Base-by-base conservation (phyloP, 2,888 invertebrate genomes). In the Linnaemya tessellans region DNA sequence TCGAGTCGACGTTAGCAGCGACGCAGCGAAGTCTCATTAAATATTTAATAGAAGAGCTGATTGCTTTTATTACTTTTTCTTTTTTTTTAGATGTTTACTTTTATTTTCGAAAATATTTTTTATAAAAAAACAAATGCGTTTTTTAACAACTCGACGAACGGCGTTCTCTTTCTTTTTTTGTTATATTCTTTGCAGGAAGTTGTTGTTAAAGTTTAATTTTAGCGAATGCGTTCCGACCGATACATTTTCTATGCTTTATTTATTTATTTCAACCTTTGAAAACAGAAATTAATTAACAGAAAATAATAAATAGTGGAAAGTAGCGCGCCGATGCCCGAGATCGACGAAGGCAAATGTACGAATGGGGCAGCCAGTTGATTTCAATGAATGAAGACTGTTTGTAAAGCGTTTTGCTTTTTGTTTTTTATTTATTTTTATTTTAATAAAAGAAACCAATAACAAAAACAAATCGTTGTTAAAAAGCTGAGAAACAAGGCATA, bases 361-460 rank as follows among this genome's bases (percentile, higher is more conserved):
- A 86, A 84, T 84, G 82, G 46, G 73, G 15, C 86, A 78, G 74
- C 20, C 70, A 56, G 58, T 74, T 68, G 67, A 64, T 77, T 64
- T 79, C 46, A 71, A 85, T 85, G 85, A 85, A 85, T 85, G 79
- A 85, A 85, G 77, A 73, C 62, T 71, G 62, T 74, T 64, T 49
- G 62, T 79, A 20, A 20, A 35, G 10, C 68, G 58, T 77, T 54
- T 77, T 77, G n/a, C n/a, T n/a, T n/a, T n/a, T n/a, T n/a, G n/a
- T n/a, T n/a, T n/a, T n/a, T n/a, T n/a, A n/a, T n/a, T n/a, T n/a
- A n/a, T 82, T 64, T 18, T 38, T 20, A 10, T 38, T 60, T 60
- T 38, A 51, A 67, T 49, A 77, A 43, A 67, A 65, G 25, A 82
- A 60, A 68, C 64, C 20, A 58, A 75, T 60, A 68, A 71, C 64